Evolutionary conservation across 2,888 invertebrate genomes (phyloP), one percentile per base, ranked within the genome.

Genomic region (Athalia cordata): DNA sequence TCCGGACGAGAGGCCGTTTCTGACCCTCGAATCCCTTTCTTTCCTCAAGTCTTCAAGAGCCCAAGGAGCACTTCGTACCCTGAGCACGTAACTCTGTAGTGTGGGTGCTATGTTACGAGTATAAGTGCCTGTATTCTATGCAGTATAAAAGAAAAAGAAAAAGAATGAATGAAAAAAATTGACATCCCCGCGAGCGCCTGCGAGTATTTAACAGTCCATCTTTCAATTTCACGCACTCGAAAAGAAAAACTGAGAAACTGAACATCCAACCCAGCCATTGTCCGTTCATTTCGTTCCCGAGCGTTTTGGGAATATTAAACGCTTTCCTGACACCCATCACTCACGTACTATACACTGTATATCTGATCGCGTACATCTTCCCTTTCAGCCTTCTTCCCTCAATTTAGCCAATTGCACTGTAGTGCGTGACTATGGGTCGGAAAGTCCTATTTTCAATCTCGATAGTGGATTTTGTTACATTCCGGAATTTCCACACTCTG

Each of bases 211-310:
- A 75, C 62, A 11, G 75, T 62, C 61, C 62, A 75, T 75, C 75
- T 49, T 75, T 75, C 75, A 75, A 75, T 75, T 75, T 75, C 75
- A 75, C 75, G 75, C 75, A 62, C 50, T 75, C 11, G 29, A 75
- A 59, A 64, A 75, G 61, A 64, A 75, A 49, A 75, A 59, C 47
- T 47, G 72, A 47, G 45, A 59, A 72, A 72, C n/a, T 47, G 57
- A 72, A 72, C 47, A 29, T 3, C 43, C 9, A 15, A 5, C 6
- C 15, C 13, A 9, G 50, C 49, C 64, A 62, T 62, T 75, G 75
- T 75, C 43, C 62, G 75, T 75, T 62, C 29, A 45, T 62, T 50
- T 45, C 29, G 11, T 29, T 75, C 52, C 15, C 75, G n/a, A 64
- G 13, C n/a, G 47, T 62, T 64, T 62, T 57, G 15, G 3, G 75